Conservation (phyloP, 2,888 invertebrate species). For the Brenthis daphne region DNA sequence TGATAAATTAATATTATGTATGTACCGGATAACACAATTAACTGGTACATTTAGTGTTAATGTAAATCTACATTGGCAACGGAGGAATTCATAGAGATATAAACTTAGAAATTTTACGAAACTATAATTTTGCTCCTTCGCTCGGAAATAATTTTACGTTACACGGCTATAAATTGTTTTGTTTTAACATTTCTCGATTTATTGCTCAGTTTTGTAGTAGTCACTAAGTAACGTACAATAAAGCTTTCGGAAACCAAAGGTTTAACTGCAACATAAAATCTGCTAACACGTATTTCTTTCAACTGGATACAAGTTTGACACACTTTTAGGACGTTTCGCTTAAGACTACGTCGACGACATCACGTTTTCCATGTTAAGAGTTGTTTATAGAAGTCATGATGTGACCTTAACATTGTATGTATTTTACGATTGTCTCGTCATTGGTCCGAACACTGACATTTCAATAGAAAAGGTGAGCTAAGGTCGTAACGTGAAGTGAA, state of each 20-base stretch:
- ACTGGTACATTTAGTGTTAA: neutral
- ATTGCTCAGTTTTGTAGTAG: slow-evolving; percentile 1
- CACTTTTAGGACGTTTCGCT: slow-evolving; percentile 70
- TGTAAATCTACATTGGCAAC: too few relatives aligned
- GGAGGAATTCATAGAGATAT: too few relatives aligned
- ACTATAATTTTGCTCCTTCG: neutral
- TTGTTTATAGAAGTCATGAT: slow-evolving; percentile 82
- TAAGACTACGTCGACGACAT: slow-evolving; percentile 65
- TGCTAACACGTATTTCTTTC: slow-evolving; percentile 55
- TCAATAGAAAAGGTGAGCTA: slow-evolving; percentile 78
- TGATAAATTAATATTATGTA: too few relatives aligned
- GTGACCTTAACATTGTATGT: slow-evolving; percentile 81
- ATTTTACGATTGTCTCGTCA: slow-evolving; percentile 81
- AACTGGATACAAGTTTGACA: slow-evolving; percentile 68
- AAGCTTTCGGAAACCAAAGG: slow-evolving; percentile 30
- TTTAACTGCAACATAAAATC: slow-evolving; percentile 36
- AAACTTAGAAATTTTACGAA: neutral
- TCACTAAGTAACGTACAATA: slow-evolving; percentile 14
- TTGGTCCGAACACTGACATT: slow-evolving; percentile 77
- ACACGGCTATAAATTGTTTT: slow-evolving; percentile 13
- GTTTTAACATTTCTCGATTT: slow-evolving; percentile 20
- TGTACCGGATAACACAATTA: neutral
- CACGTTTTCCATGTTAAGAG: slow-evolving; percentile 78
- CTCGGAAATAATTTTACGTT: slow-evolving; percentile 7
- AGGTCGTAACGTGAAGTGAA: slow-evolving; percentile 73